Conservation (phyloP, 2,888 invertebrate species). For the Laothoe populi region DNA sequence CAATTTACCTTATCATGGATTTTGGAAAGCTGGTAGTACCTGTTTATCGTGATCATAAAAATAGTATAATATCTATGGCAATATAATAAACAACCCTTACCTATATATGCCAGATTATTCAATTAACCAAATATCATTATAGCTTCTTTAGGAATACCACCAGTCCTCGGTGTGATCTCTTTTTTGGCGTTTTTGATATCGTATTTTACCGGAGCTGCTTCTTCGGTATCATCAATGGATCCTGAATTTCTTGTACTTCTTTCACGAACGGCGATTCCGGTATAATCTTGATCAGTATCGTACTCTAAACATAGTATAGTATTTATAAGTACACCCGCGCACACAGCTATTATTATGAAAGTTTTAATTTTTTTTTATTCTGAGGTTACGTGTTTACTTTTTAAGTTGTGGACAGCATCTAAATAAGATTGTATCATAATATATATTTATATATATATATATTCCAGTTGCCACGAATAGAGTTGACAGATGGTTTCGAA, state of each 20-base stretch:
- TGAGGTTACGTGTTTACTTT: conserved; percentile 17
- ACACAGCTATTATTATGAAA: neutral
- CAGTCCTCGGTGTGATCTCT: conserved; percentile 41
- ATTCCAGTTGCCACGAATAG: neutral
- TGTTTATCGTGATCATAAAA: neutral
- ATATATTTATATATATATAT: too few relatives aligned
- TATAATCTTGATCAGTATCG: conserved; percentile 31
- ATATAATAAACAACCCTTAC: neutral
- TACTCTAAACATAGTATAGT: conserved; percentile 30
- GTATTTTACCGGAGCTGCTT: conserved; percentile 41
- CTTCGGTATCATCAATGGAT: conserved; percentile 29
- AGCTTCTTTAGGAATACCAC: conserved; percentile 26
- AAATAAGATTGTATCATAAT: too few relatives aligned
- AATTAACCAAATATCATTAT: neutral
- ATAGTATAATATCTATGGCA: too few relatives aligned
- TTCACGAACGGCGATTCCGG: conserved; percentile 29
- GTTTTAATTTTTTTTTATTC: conserved; percentile 1
- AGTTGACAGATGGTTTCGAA: neutral
- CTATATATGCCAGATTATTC: neutral
- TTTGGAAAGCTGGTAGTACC: too few relatives aligned
- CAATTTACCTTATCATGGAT: too few relatives aligned
- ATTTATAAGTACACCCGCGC: neutral
- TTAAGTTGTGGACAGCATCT: neutral
- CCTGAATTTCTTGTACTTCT: neutral
- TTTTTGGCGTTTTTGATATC: conserved; percentile 56